Percentiles rank a stretch among this genome's conserved stretches.
phyloP scores from a whole-genome alignment of 2,888 invertebrate species.

The Gonocerus acuteangulatus region DNA sequence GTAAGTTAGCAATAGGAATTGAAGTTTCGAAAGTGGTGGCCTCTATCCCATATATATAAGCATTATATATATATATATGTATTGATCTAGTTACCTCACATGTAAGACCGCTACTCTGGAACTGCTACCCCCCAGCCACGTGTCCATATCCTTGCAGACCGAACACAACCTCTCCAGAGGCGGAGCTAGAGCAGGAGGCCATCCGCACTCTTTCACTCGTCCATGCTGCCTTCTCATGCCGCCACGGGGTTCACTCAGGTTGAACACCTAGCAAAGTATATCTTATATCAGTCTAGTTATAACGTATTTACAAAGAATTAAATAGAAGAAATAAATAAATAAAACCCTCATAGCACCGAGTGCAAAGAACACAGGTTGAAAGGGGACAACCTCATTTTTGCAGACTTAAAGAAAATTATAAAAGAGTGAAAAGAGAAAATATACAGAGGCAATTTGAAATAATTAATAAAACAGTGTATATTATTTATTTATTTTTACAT shows the following conservation, averaged over 20 bases:
- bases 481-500: too few relatives aligned
- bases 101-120: slow-evolving; percentile 82
- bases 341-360: neutral
- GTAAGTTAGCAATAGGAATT: too few relatives aligned
- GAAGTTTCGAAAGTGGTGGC: too few relatives aligned
- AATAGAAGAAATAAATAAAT: too few relatives aligned
- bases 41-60: too few relatives aligned
- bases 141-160: slow-evolving; percentile 87
- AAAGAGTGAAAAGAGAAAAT: too few relatives aligned
- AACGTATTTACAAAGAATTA: neutral
- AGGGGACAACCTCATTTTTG: too few relatives aligned
- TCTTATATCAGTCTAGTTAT: neutral
- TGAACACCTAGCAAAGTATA: slow-evolving; percentile 62
- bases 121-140: slow-evolving; percentile 76
- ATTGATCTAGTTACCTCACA: too few relatives aligned
- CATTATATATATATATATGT: too few relatives aligned
- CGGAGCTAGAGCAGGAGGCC: slow-evolving; percentile 78
- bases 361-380: neutral
- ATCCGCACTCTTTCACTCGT: slow-evolving; percentile 67
- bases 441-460: too few relatives aligned
- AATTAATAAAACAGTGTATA: too few relatives aligned
- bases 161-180: slow-evolving; percentile 83
- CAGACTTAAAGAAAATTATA: too few relatives aligned
- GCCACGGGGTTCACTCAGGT: slow-evolving; percentile 63
- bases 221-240: slow-evolving; percentile 60